phyloP scores from a whole-genome alignment of 2,797 vertebrate genomes.

The Halcyon leucocephala region DNA sequence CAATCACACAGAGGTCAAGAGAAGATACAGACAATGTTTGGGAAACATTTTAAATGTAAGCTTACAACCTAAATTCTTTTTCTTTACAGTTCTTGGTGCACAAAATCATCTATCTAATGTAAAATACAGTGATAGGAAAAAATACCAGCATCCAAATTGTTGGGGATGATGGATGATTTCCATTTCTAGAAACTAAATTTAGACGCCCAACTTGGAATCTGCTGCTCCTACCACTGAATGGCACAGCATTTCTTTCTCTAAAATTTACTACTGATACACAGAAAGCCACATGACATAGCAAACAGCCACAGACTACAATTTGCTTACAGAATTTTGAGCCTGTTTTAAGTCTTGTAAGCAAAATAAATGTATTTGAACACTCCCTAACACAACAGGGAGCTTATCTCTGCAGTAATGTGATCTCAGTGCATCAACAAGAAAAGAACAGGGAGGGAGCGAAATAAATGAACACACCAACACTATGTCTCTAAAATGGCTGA shows the following conservation, averaged over 20 bases:
- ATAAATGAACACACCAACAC: neutral
- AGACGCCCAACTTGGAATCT: neutral
- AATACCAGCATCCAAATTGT: neutral
- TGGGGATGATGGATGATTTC: neutral
- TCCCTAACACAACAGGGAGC: neutral
- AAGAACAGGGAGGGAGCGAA: rapidly evolving
- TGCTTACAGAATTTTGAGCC: neutral
- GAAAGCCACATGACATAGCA: neutral
- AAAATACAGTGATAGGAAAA: neutral
- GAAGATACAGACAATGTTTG: neutral
- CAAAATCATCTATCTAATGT: neutral
- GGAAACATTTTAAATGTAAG: neutral
- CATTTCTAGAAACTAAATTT: neutral
- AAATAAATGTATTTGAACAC: neutral
- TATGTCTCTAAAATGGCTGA: neutral
- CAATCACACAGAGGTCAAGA: neutral
- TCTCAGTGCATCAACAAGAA: neutral
- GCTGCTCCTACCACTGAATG: neutral
- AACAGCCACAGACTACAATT: neutral
- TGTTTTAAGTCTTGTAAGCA: neutral
- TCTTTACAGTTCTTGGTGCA: neutral
- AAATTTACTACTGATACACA: neutral
- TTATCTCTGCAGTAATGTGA: neutral
- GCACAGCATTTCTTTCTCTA: neutral
- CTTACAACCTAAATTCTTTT: neutral